Conservation (phyloP, 2,797 vertebrate species). For the Eptatretus atami region DNA sequence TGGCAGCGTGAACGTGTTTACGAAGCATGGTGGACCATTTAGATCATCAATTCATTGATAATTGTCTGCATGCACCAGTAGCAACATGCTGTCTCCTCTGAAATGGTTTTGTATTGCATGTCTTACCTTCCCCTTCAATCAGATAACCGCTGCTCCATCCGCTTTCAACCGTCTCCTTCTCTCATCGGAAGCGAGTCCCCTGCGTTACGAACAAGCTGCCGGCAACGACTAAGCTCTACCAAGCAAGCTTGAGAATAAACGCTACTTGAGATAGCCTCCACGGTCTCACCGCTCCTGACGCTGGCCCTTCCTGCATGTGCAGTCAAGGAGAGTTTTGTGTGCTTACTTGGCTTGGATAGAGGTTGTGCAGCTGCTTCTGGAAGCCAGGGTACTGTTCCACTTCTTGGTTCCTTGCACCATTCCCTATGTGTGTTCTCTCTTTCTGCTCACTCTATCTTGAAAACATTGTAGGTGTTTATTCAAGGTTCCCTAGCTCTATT, state of each 20-base stretch:
- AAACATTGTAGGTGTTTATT: too few relatives aligned
- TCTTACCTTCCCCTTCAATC: too few relatives aligned
- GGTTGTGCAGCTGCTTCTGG: slow-evolving; percentile 79
- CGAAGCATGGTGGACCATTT: too few relatives aligned
- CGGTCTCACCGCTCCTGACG: slow-evolving; percentile 62
- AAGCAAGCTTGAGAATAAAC: slow-evolving; percentile 97
- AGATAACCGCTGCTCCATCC: too few relatives aligned
- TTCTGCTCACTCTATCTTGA: too few relatives aligned
- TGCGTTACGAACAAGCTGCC: slow-evolving; percentile 65
- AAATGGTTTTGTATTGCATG: too few relatives aligned
- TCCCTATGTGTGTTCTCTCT: too few relatives aligned
- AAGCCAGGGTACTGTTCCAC: slow-evolving; percentile 40
- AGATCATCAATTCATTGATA: too few relatives aligned
- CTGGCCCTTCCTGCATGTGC: slow-evolving; percentile 83
- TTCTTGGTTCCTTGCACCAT: not conserved
- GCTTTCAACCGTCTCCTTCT: not conserved
- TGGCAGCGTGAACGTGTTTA: not conserved
- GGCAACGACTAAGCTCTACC: slow-evolving; percentile 51
- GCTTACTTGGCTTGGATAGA: slow-evolving; percentile 79
- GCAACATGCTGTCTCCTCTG: too few relatives aligned
- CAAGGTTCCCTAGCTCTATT: too few relatives aligned
- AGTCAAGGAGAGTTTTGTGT: slow-evolving; percentile 96
- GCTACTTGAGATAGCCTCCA: slow-evolving; percentile 70
- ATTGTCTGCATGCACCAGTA: too few relatives aligned
- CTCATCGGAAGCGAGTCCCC: slow-evolving; percentile 32